Evolutionary conservation across 2,797 vertebrate genomes (phyloP).

Genomic region (Ctenosaura bakeri): DNA sequence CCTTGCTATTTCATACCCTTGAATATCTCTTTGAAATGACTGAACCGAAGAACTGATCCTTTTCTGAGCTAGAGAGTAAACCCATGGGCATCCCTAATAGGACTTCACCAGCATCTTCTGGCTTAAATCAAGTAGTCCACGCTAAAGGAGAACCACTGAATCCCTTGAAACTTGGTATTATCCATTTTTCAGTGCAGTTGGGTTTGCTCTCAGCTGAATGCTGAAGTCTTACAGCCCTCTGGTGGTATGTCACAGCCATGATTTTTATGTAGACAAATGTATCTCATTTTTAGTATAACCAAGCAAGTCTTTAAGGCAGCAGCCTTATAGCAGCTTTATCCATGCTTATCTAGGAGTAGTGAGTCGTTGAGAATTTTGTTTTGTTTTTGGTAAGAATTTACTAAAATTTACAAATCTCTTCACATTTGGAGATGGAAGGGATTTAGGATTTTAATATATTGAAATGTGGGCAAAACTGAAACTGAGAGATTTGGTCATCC

Average conservation of each 20-base stretch:
- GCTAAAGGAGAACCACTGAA: no score
- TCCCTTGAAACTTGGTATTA: no score
- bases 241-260: not conserved
- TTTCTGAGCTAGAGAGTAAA: not conserved
- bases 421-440: no score
- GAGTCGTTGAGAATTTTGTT: not conserved
- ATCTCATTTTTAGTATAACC: not conserved
- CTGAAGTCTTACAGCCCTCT: conserved; percentile 59
- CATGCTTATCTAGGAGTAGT: not conserved
- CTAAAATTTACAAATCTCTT: no score
- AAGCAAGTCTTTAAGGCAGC: not conserved
- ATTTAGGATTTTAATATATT: no score
- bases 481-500: no score
- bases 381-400: no score
- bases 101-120: no score
- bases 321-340: not conserved
- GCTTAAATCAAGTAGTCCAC: no score
- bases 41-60: not conserved
- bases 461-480: no score
- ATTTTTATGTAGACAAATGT: not conserved
- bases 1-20: not conserved
- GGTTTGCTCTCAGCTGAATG: not conserved
- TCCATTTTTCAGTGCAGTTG: no score
- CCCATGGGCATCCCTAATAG: not conserved
- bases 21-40: not conserved